A percentile compares a stretch with the other conserved stretches of the same genome.
Conservation (phyloP, 2,113 vertebrate genomes). For the Spea bombifrons region DNA sequence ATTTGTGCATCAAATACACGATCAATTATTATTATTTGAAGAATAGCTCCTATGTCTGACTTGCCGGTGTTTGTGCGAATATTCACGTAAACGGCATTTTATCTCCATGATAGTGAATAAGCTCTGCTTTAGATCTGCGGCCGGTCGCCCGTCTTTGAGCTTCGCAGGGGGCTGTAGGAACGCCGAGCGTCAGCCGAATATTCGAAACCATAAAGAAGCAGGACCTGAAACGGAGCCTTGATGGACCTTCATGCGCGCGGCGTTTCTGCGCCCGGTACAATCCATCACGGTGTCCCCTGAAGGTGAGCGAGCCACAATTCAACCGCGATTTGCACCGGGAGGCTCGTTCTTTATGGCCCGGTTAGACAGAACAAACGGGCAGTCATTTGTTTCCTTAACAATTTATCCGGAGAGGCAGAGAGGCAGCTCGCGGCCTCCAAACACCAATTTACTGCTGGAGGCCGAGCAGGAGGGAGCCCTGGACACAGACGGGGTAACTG, state of each 20-base stretch:
- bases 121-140: background rate
- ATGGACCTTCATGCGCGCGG: conserved; percentile 23
- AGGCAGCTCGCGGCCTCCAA: conserved; percentile 28
- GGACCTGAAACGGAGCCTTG: conserved; percentile 22
- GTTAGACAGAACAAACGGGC: conserved; percentile 36
- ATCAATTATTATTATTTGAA: too few relatives aligned
- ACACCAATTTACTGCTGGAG: conserved; percentile 28
- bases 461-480: background rate
- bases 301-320: conserved; percentile 41
- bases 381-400: conserved; percentile 35
- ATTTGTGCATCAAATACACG: too few relatives aligned
- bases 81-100: too few relatives aligned
- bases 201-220: conserved; percentile 22
- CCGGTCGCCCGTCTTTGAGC: background rate
- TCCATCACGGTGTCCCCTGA: conserved; percentile 32
- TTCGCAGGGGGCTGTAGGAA: background rate
- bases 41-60: too few relatives aligned
- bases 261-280: background rate
- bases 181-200: conserved; percentile 5
- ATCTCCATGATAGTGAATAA: background rate
- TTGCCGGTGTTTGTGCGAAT: too few relatives aligned
- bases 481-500: background rate
- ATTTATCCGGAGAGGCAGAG: conserved; percentile 26
- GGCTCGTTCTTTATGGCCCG: conserved; percentile 36
- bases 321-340: conserved; percentile 31